Percentiles rank a stretch among this genome's conserved stretches.
phyloP scores from a whole-genome alignment of 2,113 vertebrate genomes.

The Sclerurus mexicanus region DNA sequence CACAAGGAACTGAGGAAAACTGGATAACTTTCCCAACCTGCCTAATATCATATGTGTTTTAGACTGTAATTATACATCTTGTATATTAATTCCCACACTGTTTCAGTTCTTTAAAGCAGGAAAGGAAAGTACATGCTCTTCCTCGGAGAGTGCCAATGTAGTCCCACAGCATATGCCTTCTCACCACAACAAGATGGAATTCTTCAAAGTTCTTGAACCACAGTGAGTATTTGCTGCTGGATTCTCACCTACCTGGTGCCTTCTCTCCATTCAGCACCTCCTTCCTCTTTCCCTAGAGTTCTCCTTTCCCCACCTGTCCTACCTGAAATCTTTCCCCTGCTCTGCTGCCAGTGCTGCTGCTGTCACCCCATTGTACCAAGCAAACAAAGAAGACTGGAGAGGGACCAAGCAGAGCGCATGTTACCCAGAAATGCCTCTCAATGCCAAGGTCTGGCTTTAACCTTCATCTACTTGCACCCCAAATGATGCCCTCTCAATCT shows the following conservation, averaged over 20 bases:
- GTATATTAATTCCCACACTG: background rate
- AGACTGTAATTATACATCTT: background rate
- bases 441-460: background rate
- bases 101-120: background rate
- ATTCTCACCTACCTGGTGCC: background rate
- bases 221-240: background rate
- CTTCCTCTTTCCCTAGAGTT: background rate
- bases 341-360: background rate
- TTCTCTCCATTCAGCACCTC: background rate
- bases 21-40: background rate
- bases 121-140: background rate
- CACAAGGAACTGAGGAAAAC: background rate
- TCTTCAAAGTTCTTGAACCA: background rate
- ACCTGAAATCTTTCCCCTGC: background rate
- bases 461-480: background rate
- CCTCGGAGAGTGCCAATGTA: background rate
- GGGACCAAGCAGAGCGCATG: background rate
- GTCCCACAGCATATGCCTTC: background rate
- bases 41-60: background rate
- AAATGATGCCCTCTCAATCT: background rate
- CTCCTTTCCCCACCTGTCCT: background rate
- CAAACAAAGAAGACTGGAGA: background rate
- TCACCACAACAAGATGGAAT: background rate
- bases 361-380: rapidly evolving
- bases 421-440: background rate